Evolutionary conservation across 2,888 invertebrate genomes (phyloP), one percentile per base, ranked within the genome.

Genomic region (Athalia circularis): DNA sequence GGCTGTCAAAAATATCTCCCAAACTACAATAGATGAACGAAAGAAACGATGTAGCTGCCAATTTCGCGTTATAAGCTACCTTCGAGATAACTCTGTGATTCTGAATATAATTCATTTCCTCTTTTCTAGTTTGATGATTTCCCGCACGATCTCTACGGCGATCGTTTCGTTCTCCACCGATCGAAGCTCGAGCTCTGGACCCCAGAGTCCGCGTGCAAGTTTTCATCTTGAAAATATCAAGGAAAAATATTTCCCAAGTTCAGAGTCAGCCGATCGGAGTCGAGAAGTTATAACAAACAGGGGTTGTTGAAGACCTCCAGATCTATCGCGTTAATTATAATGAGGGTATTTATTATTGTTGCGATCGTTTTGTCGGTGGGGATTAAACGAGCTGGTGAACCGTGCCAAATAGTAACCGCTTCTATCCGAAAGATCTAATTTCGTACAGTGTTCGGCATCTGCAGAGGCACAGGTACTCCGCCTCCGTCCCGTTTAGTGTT

Each of bases 31-130:
- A 70, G 78, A 78, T 57, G 64, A 70, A 64, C 62, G 48, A 75
- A 64, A 75, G 75, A 75, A 78, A 78, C 64, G 65, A 45, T 43
- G 70, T 72, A 64, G 78, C 72, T 78, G 78, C 78, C 78, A 78
- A 78, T 62, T 75, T 43, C 50, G 50, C 29, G 47, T 15, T 48
- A 29, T 43, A 52, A 61, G 45, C 45, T 50, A 15, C 47, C 13
- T 75, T 50, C 29, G 50, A 9, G 62, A 62, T 75, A 75, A 75
- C 75, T 62, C 5, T 70, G 9, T n/a, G 4, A 9, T 52, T 52
- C 8, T 68, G 11, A 15, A 15, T 1, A 9, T n/a, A n/a, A n/a
- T 64, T 29, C 5, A 43, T 11, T 45, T 4, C 9, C 9, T 8
- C 3, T 15, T 67, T 50, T 50, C 15, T 15, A 5, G 13, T 50